Percentiles rank a stretch among this genome's conserved stretches.
Evolutionary conservation across 2,888 invertebrate genomes (phyloP).

Genomic region (Portevinia maculata): DNA sequence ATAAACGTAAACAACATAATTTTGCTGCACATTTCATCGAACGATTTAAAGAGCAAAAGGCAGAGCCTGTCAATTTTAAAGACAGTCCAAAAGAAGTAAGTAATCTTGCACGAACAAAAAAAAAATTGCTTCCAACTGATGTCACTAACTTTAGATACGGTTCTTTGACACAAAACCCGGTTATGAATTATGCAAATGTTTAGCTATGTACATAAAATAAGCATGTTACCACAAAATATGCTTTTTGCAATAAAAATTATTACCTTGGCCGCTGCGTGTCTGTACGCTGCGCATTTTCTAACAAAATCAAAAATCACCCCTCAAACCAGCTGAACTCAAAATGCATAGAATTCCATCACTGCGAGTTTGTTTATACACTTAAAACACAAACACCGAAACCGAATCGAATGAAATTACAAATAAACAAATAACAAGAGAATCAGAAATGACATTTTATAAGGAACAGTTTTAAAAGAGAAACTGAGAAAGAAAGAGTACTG

Average conservation of each 20-base stretch:
- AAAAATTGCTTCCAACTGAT: neutral
- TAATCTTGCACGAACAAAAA: too few relatives aligned
- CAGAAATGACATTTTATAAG: too few relatives aligned
- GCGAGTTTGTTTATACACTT: constrained; percentile 54
- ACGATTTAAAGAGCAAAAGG: constrained; percentile 18
- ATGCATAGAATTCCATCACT: constrained; percentile 50
- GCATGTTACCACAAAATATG: neutral
- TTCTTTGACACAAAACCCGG: neutral
- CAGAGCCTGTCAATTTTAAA: neutral
- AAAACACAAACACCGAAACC: neutral
- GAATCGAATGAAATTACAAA: neutral
- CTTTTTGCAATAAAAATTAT: neutral
- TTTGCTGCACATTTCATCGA: constrained; percentile 37
- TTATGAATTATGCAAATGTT: neutral
- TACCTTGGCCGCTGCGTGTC: neutral
- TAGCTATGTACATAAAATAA: neutral
- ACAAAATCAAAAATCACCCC: constrained; percentile 13
- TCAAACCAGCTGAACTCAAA: constrained; percentile 22
- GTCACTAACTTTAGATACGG: too few relatives aligned
- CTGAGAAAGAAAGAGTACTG: too few relatives aligned
- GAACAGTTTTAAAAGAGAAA: too few relatives aligned
- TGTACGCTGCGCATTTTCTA: neutral
- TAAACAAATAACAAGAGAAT: neutral
- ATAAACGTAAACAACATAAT: constrained; percentile 24
- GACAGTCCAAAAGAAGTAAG: neutral